Evolutionary conservation across 2,888 invertebrate genomes (phyloP), one percentile per base, ranked within the genome.

Genomic region (Andricus quercusramuli): DNA sequence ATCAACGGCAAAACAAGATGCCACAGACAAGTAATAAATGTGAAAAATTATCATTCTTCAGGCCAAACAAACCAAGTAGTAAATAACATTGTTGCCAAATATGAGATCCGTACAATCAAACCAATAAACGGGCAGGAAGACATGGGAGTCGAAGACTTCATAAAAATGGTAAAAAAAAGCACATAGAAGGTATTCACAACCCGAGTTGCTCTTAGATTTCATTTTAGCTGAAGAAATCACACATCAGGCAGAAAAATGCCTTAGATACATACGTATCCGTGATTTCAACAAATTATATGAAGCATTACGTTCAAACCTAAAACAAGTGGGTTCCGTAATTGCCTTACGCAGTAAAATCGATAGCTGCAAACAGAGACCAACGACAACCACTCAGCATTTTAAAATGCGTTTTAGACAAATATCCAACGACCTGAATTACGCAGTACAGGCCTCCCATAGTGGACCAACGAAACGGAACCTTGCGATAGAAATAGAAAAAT

Each of bases 271-370:
- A 51, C 47, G 13, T 32, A 15, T 77, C 62, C 22, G 25, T 22
- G 47, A 44, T 17, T 70, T 67, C 41, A 15, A 15, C 87, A 88
- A 86, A 86, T 87, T 86, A 88, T 86, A 83, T 85, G 86, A 85
- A 85, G 17, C 76, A n/a, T 5, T 56, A 56, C 17, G 56, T n/a
- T n/a, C 17, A 1, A 56, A 56, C 3, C 2, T 56, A 6, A 56
- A 17, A n/a, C n/a, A 56, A n/a, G 5, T 6, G 8, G 56, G 56
- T 56, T 56, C 6, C 17, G n/a, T 56, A 8, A n/a, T 6, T 4
- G 64, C 66, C 22, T 25, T 25, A 25, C 25, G 25, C 1, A 25
- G 1, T 1, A 56, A 56, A 9, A n/a, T 56, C 1, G 56, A 56
- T n/a, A 56, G 56, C 56, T 56, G n/a, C 8, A 56, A 20, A n/a